Percentiles rank a stretch among this genome's conserved stretches.
Evolutionary conservation across 2,797 vertebrate species (phyloP).

Genomic region (Macroramphosus scolopax): DNA sequence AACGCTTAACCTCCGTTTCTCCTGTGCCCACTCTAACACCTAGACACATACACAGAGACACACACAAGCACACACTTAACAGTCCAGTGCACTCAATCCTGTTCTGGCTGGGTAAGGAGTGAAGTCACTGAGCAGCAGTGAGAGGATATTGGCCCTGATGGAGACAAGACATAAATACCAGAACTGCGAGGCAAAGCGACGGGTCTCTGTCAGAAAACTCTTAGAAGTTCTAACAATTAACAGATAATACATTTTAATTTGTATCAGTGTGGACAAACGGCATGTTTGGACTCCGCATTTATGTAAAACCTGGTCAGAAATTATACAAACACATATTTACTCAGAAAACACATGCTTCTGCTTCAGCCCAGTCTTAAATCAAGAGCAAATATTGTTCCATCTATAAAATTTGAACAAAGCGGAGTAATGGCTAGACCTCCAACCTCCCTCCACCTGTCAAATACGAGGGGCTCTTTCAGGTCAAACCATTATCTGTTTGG

Average conservation of each 20-base stretch:
- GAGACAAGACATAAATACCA: conserved; percentile 77
- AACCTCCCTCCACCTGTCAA: conserved; percentile 34
- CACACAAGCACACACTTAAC: conserved; percentile 46
- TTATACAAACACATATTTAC: conserved; percentile 7
- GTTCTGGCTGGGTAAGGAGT: conserved; percentile 67
- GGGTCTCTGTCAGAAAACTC: conserved; percentile 34
- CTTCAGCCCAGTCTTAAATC: conserved; percentile 20
- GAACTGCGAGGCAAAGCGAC: conserved; percentile 63
- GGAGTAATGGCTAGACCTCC: conserved; percentile 40
- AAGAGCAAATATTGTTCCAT: conserved; percentile 55
- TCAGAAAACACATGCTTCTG: conserved; percentile 7
- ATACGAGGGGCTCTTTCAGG: conserved; percentile 39
- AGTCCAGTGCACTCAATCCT: conserved; percentile 68
- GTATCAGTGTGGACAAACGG: neutral
- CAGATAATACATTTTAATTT: conserved; percentile 1
- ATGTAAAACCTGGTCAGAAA: neutral
- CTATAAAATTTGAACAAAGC: conserved; percentile 36
- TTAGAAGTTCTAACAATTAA: conserved; percentile 5
- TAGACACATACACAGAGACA: conserved; percentile 55
- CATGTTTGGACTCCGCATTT: neutral
- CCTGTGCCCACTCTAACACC: conserved; percentile 98
- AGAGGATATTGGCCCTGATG: conserved; percentile 71
- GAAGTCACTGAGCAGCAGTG: conserved; percentile 52
- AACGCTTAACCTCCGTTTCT: conserved; percentile 91
- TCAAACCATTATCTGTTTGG: conserved; percentile 10